Conservation (phyloP, 2,797 vertebrate genomes). For the Hirundo rustica region DNA sequence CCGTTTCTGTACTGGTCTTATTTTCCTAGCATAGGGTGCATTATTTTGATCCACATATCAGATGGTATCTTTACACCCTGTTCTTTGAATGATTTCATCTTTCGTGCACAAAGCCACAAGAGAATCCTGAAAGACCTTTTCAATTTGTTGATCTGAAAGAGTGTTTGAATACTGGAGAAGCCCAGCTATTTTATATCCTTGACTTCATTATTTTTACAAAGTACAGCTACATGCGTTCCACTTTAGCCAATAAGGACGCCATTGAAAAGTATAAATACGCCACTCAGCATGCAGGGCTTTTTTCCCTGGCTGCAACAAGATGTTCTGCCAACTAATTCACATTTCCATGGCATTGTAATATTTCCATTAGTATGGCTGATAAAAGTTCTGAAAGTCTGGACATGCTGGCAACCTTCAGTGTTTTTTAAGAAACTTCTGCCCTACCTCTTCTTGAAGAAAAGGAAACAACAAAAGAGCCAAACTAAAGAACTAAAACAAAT, state of each 20-base stretch:
- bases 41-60: slow-evolving; percentile 34
- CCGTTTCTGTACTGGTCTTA: slow-evolving; percentile 14
- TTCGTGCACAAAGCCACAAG: not conserved
- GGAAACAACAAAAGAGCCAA: not conserved
- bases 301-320: slow-evolving; percentile 7
- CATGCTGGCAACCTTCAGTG: not conserved
- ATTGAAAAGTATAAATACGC: slow-evolving; percentile 40
- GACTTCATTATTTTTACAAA: slow-evolving; percentile 25
- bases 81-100: slow-evolving; percentile 30
- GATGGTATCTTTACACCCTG: slow-evolving; percentile 2
- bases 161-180: not conserved
- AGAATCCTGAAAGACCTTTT: slow-evolving; percentile 46
- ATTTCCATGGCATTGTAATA: slow-evolving; percentile 52
- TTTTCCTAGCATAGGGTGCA: not conserved
- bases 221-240: slow-evolving; percentile 33
- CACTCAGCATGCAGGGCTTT: slow-evolving; percentile 2
- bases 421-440: not conserved
- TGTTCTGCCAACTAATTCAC: slow-evolving; percentile 53
- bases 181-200: slow-evolving; percentile 1
- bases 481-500: not conserved
- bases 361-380: slow-evolving; percentile 18
- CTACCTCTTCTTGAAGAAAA: not conserved
- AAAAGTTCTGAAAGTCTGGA: not conserved
- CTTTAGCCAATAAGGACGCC: slow-evolving; percentile 25
- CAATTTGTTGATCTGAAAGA: slow-evolving; percentile 1